Base-by-base conservation (phyloP, 2,888 invertebrate genomes). In the Ophioninae sp. region DNA sequence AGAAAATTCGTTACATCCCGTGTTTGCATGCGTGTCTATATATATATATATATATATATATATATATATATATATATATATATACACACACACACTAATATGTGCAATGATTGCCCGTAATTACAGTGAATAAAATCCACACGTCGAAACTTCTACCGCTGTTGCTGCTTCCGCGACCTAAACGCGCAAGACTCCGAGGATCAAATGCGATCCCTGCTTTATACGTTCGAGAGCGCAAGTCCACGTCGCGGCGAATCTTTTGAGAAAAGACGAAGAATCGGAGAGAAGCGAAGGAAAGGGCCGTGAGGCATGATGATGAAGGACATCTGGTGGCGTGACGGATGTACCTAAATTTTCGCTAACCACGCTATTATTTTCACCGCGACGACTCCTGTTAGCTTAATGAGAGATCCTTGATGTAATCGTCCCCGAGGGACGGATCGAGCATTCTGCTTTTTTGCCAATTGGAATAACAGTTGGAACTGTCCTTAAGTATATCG, bases 281-380 rank as follows among this genome's bases (percentile, higher is more conserved):
- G 17, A 8, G 23, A 21, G n/a, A 69, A 30, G 17, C n/a, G 13
- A 67, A 17, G 8, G 13, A 56, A 8, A 56, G 17, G 21, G 17
- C 8, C 21, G 6, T 7, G 13, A 61, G 13, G 7, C 13, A 13
- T 17, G 21, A 57, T 21, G 59, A 21, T 20, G 59, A 23, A 13
- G 5, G 23, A 59, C 21, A 13, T 50, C 17, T 6, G 17, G 50
- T 39, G 37, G 65, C 75, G 76, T 79, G 76, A 83, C 76, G 76
- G 79, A 79, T 72, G 76, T 79, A 74, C 23, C 44, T 78, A 74
- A 70, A 82, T 82, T 68, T 74, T 64, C 21, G n/a, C 73, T 64
- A 73, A 62, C 23, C 62, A 62, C 73, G 61, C 23, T 50, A 68
- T 50, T 68, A 68, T 50, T 68, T 68, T 50, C 50, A 68, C 68